Conservation (phyloP, 2,113 vertebrate species). For the Excalfactoria chinensis region DNA sequence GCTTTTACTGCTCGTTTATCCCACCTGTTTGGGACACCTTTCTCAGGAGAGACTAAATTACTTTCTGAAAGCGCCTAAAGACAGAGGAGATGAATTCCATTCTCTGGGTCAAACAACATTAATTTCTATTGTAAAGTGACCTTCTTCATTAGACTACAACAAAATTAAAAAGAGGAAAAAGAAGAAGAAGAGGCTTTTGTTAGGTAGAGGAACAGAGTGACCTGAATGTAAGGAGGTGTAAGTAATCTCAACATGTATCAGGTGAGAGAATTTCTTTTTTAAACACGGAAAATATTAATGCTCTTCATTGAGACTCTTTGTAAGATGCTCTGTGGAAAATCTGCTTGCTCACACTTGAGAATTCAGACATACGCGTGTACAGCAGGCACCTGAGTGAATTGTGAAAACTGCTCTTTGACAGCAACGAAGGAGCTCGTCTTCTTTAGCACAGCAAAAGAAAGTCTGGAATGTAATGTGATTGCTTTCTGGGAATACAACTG, state of each 20-base stretch:
- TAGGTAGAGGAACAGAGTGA: background rate
- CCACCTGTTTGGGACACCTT: background rate
- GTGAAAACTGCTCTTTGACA: background rate
- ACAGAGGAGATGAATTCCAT: background rate
- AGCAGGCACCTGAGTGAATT: background rate
- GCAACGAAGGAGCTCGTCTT: constrained; percentile 55
- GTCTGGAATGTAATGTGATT: background rate
- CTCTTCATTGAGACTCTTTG: background rate
- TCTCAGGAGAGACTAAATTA: background rate
- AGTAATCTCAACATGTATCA: background rate
- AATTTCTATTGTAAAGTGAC: background rate
- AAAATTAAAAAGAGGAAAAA: accelerated
- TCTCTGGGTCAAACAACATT: background rate
- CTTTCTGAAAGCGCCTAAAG: background rate
- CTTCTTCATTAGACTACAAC: background rate
- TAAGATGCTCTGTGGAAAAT: constrained; percentile 26
- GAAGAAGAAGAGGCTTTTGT: background rate
- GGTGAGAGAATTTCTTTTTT: background rate
- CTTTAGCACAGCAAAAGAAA: constrained; percentile 41
- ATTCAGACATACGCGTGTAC: background rate
- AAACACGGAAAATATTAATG: background rate
- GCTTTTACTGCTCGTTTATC: background rate
- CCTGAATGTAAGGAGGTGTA: background rate
- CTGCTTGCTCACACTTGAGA: constrained; percentile 1
- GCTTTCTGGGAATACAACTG: constrained; percentile 61